phyloP scores from a whole-genome alignment of 2,888 invertebrate species.

The Augochlorella aurata region DNA sequence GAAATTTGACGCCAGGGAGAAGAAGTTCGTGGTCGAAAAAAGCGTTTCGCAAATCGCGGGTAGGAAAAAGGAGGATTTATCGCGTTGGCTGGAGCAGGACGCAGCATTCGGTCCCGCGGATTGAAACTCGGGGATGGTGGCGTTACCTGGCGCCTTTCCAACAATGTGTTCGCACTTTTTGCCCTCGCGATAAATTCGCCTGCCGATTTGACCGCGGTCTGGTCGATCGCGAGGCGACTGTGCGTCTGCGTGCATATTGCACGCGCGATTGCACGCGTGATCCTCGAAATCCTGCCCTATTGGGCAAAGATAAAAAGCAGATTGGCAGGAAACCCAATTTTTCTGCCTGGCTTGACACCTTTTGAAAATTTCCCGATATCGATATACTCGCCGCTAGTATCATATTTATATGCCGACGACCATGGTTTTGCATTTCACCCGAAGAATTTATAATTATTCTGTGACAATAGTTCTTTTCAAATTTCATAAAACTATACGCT shows the following conservation, averaged over 20 bases:
- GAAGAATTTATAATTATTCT: too few species aligned
- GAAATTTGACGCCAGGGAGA: neutral
- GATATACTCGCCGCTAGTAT: too few species aligned
- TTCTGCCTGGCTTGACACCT: neutral
- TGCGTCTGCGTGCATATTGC: slow-evolving; percentile 23
- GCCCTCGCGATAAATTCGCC: slow-evolving; percentile 62
- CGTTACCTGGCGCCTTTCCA: slow-evolving; percentile 70
- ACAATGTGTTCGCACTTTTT: slow-evolving; percentile 70
- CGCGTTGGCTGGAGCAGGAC: neutral
- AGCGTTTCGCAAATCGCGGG: slow-evolving; percentile 10
- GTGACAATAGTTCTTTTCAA: too few species aligned
- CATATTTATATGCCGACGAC: too few species aligned
- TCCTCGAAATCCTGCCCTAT: neutral
- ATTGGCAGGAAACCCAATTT: neutral
- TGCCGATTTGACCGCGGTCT: slow-evolving; percentile 27
- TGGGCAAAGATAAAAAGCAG: neutral
- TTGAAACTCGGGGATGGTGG: slow-evolving; percentile 35
- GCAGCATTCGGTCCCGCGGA: slow-evolving; percentile 24
- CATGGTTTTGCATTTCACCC: too few species aligned
- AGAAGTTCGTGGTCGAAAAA: neutral
- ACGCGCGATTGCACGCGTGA: neutral
- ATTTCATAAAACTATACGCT: too few species aligned
- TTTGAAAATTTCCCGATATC: too few species aligned
- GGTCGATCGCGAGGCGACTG: slow-evolving; percentile 32
- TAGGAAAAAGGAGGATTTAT: slow-evolving; percentile 27